Conservation (phyloP, 2,888 invertebrate genomes). For the Morinoia aosen region DNA sequence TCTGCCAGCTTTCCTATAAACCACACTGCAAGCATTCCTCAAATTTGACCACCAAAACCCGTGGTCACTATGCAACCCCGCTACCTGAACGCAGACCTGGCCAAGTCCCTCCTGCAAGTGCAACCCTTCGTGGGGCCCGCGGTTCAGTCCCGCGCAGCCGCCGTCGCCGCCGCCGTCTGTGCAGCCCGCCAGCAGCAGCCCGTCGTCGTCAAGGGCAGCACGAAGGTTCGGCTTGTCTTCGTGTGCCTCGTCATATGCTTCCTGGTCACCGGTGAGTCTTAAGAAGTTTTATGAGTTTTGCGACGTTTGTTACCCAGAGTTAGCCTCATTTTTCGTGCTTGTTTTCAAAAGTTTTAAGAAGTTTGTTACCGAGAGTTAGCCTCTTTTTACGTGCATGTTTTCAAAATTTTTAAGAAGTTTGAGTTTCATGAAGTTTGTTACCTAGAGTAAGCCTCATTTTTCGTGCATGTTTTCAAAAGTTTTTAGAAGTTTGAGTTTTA, state of each 20-base stretch:
- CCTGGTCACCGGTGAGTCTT: background rate
- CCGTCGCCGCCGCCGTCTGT: conserved; percentile 33
- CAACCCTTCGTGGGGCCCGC: conserved; percentile 33
- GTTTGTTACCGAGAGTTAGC: background rate
- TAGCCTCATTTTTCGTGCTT: background rate
- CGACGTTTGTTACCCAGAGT: background rate
- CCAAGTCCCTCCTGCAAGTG: conserved; percentile 19
- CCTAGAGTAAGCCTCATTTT: too few species aligned
- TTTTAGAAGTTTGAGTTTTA: background rate
- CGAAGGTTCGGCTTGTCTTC: background rate
- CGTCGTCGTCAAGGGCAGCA: conserved; percentile 41
- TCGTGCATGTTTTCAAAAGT: background rate
- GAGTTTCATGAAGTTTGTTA: too few species aligned
- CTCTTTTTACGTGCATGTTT: too few species aligned
- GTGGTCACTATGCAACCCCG: conserved; percentile 21
- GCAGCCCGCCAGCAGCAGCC: conserved; percentile 37
- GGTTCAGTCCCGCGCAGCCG: background rate
- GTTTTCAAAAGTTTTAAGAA: background rate
- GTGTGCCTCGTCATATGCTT: background rate
- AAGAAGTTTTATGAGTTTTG: background rate
- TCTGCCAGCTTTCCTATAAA: background rate
- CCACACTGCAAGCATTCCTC: background rate
- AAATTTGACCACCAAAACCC: background rate
- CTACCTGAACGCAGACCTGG: conserved; percentile 30
- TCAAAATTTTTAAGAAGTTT: too few species aligned